Conservation (phyloP, 2,797 vertebrate genomes). For the Bothrops alternatus region DNA sequence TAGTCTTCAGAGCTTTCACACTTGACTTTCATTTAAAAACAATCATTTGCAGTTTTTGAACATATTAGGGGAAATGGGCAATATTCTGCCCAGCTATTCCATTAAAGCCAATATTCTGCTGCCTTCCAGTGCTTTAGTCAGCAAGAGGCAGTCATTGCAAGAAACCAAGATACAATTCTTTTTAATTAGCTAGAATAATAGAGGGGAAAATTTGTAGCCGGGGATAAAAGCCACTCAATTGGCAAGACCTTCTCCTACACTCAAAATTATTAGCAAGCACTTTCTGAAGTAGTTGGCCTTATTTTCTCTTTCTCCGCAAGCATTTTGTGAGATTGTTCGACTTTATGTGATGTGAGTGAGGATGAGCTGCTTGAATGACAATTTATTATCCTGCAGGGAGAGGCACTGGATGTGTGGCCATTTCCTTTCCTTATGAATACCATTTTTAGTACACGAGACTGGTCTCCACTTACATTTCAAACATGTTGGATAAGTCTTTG, state of each 20-base stretch:
- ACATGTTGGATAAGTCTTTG: not conserved
- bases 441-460: not conserved
- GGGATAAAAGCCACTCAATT: not conserved
- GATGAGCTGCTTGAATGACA: not conserved
- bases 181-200: not conserved
- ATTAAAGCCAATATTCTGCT: not conserved
- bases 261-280: not conserved
- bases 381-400: not conserved
- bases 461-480: not conserved
- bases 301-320: not conserved
- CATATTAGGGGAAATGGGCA: not conserved
- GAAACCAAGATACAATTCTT: not conserved
- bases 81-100: not conserved
- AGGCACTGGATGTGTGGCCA: not conserved
- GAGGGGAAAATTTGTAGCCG: too few species aligned
- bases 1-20: not conserved
- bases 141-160: not conserved
- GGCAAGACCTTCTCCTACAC: not conserved
- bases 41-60: not conserved
- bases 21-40: not conserved
- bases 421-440: not conserved
- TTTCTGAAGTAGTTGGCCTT: not conserved
- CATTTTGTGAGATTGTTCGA: not conserved
- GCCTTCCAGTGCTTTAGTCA: not conserved
- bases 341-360: not conserved